Base-by-base conservation (phyloP, 2,888 invertebrate genomes). In the Aporophyla lueneburgensis region DNA sequence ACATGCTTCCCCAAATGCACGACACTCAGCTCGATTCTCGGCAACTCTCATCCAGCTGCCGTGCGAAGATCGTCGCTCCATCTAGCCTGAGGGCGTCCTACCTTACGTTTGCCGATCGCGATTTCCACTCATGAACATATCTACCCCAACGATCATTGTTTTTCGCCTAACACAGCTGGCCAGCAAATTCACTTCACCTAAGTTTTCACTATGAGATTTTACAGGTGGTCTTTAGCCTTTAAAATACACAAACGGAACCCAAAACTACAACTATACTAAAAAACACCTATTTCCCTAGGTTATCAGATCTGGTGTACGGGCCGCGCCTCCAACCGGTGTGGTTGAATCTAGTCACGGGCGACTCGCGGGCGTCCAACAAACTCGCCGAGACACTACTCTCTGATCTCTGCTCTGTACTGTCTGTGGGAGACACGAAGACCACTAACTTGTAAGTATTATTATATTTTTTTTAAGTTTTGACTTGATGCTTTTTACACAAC, bases 391-490 rank as follows among this genome's bases (percentile, higher is more conserved):
- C 88, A 2, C 87, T 96, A 49, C 86, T 96, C 0, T 83, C 93
- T 0, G 96, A 96, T 74, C 88, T 98, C 83, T 98, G 98, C 89
- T 97, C 97, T 65, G 96, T 98, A 43, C 93, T 98, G 21, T 96
- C 98, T 59, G 96, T 97, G 65, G 97, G 98, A 54, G 99, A 99
- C 91, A 98, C 98, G 49, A 99, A 99, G 94, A 97, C 97, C 86
- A 99, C 98, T 14, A 99, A 99, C 94, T 99, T 99, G 99, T 99
- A 96, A 98, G 98, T 97, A 90, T 81, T 66, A 16, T 33, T n/a
- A 68, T 21, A 62, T 33, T 33, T n/a, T n/a, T 0, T 6, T 46
- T 6, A 0, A 24, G 43, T 43, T 40, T 43, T n/a, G 9, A 16
- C n/a, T 62, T 14, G n/a, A 3, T 33, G 33, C 33, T 33, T 33